Base-by-base conservation (phyloP, 1,140 invertebrate genomes). In the Fopius arisanus region DNA sequence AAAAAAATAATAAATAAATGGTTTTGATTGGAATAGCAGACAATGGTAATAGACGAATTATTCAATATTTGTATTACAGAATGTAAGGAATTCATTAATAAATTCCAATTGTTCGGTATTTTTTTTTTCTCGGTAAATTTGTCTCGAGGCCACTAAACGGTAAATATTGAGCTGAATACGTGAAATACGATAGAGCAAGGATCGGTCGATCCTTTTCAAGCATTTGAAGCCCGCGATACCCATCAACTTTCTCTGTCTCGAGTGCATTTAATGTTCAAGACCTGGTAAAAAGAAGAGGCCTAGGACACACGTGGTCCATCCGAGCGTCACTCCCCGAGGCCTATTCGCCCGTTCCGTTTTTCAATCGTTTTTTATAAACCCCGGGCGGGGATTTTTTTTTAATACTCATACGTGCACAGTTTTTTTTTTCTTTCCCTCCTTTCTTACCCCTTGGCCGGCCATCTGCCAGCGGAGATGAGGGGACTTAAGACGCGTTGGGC, bases 371-470 rank as follows among this genome's bases (percentile, higher is more conserved):
- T 88, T 88, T 88, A 86, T 84, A 82, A 84, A 86, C 82, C 79
- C 76, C 72, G 74, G 33, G 2, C 71, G 72, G 72, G 76, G 72
- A 76, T 77, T 79, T 77, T 77, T 77, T 78, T 77, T 77, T 77
- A 79, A 59, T 75, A 40, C 72, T 67, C 29, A 26, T 62, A 28
- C 48, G 68, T 21, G 75, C 77, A 77, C 77, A 74, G 74, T 73
- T 77, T 78, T 79, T 65, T 78, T 67, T n/a, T n/a, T n/a, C n/a
- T 77, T 78, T 67, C 68, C 78, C 51, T 82, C 82, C 79, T 83
- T 83, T 81, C 86, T 88, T 88, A 87, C 87, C 87, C 87, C 87
- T 87, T 88, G 80, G 86, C 84, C 79, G 80, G 85, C 87, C 87
- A 87, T 87, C 87, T 88, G 87, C 87, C 80, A 23, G 78, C 78